phyloP scores from a whole-genome alignment of 2,797 vertebrate genomes.

The Fundulus diaphanus region DNA sequence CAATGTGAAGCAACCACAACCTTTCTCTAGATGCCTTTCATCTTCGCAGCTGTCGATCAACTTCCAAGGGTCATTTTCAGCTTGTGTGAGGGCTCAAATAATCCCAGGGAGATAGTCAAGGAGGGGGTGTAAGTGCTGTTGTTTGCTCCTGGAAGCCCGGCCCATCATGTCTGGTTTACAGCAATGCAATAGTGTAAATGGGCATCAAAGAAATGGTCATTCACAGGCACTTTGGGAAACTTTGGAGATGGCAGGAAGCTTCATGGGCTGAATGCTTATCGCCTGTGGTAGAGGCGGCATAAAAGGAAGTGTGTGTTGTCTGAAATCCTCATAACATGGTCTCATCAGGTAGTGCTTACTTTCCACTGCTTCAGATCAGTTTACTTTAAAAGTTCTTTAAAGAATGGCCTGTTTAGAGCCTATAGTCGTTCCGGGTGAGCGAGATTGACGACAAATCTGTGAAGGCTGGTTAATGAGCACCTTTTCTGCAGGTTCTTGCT shows the following conservation, averaged over 20 bases:
- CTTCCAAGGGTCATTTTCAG: conserved; percentile 59
- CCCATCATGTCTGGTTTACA: conserved; percentile 41
- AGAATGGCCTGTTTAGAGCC: background rate
- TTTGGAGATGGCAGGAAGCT: conserved; percentile 42
- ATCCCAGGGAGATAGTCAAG: conserved; percentile 49
- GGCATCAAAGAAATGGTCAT: conserved; percentile 15
- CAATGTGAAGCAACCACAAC: conserved; percentile 47
- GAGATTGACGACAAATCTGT: background rate
- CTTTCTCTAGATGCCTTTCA: conserved; percentile 59
- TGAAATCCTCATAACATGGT: conserved; percentile 48
- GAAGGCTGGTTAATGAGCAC: background rate
- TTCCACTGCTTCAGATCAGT: background rate
- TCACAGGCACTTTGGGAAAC: conserved; percentile 27
- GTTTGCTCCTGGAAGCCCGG: conserved; percentile 45
- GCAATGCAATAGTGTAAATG: conserved; percentile 26
- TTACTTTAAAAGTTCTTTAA: background rate
- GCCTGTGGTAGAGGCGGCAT: conserved; percentile 9
- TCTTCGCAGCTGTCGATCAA: conserved; percentile 66
- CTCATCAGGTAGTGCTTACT: conserved; percentile 19
- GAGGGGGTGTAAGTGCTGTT: conserved; percentile 37
- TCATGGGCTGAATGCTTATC: conserved; percentile 46
- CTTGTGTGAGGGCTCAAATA: conserved; percentile 61
- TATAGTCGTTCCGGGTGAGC: background rate
- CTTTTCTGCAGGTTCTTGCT: background rate
- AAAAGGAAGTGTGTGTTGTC: conserved; percentile 22